Percentiles rank a stretch among this genome's conserved stretches.
Conservation (phyloP, 2,113 vertebrate species). For the Eptatretus burgeri region DNA sequence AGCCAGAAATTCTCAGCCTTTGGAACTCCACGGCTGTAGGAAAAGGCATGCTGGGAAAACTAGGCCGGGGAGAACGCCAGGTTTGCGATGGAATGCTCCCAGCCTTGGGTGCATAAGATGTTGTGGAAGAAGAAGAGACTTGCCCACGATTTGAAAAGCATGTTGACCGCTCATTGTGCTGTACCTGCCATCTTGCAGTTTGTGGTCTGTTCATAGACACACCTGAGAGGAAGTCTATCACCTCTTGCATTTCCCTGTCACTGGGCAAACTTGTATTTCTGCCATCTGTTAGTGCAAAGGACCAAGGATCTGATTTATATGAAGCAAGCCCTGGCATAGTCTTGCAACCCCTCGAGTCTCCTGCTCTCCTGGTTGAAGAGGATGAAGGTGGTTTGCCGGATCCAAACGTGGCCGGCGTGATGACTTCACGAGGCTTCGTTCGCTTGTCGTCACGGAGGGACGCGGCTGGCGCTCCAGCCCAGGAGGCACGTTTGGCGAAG, state of each 20-base stretch:
- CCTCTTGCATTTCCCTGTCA: conserved; percentile 97
- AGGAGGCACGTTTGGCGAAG: conserved; percentile 41
- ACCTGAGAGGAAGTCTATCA: conserved; percentile 92
- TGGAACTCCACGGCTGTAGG: no score
- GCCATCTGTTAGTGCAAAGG: no score
- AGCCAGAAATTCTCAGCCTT: no score
- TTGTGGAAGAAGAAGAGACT: conserved; percentile 42
- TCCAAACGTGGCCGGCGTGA: background rate
- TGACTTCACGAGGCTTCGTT: background rate
- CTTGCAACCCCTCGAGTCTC: no score
- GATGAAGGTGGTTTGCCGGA: no score
- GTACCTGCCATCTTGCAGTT: no score
- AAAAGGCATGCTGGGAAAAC: no score
- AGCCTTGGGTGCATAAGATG: conserved; percentile 8
- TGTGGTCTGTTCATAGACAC: conserved; percentile 97
- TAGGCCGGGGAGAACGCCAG: no score
- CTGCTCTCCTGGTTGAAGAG: no score
- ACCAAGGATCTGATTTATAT: no score
- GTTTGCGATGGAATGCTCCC: no score
- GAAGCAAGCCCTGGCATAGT: no score
- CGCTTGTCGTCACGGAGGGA: background rate
- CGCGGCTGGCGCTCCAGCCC: background rate
- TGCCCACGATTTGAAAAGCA: conserved; percentile 61
- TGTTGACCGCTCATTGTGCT: conserved; percentile 28
- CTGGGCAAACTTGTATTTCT: conserved; percentile 42